A percentile compares a stretch with the other conserved stretches of the same genome.
These are phyloP conservation scores for Cryptocheilus praepositus DNA, from an alignment of 2,888 invertebrate species.

Conservation along the genomic window DNA sequence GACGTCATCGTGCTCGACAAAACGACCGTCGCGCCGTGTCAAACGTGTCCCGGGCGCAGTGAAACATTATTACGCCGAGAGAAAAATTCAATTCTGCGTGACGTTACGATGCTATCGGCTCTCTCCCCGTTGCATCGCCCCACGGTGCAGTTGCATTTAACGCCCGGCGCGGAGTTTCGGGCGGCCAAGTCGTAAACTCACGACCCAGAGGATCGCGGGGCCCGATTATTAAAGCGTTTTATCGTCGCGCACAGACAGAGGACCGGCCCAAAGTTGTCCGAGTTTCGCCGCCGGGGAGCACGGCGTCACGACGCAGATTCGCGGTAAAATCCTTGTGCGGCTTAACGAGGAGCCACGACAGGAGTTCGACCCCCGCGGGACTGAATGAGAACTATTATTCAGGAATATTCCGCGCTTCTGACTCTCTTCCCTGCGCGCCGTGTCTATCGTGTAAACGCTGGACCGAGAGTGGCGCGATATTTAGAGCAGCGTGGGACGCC, in stretches of 20 bases:
- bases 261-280: constrained; percentile 28
- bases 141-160: no score
- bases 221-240: constrained; percentile 27
- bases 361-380: constrained; percentile 46
- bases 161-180: no score
- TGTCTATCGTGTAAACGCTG: not conserved
- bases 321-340: constrained; percentile 40
- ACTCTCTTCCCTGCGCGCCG: not conserved
- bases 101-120: no score
- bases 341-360: constrained; percentile 51
- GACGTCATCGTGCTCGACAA: not conserved
- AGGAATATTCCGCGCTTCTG: constrained; percentile 42
- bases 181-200: no score
- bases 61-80: no score
- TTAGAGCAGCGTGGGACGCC: no score
- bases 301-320: constrained; percentile 16
- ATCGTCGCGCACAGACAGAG: constrained; percentile 16
- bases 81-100: no score
- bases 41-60: no score
- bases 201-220: no score
- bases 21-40: no score
- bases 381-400: constrained; percentile 46
- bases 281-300: constrained; percentile 20
- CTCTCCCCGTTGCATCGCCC: no score
- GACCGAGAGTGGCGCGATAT: no score